Evolutionary conservation across 2,888 invertebrate genomes (phyloP).

Genomic region (Drosophila melanosoma): DNA sequence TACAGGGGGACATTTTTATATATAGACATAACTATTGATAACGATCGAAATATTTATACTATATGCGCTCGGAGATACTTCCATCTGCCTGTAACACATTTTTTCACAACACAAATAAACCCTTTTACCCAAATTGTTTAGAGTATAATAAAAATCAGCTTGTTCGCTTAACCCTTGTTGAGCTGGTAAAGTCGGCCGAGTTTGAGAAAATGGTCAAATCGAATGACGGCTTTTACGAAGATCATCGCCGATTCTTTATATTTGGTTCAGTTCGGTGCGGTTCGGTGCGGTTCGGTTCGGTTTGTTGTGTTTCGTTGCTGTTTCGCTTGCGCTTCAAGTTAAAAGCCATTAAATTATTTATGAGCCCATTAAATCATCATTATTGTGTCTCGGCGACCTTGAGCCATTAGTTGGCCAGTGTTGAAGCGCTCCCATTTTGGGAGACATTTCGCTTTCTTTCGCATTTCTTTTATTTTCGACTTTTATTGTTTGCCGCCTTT

Average conservation of each 20-base stretch:
- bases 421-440: constrained; percentile 61
- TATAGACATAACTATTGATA: too few species aligned
- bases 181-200: background rate
- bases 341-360: constrained; percentile 84
- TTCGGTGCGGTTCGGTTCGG: constrained; percentile 6
- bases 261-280: constrained; percentile 2
- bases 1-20: too few species aligned
- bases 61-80: background rate
- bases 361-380: constrained; percentile 85
- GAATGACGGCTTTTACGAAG: constrained; percentile 9
- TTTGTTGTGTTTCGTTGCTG: constrained; percentile 13
- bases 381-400: constrained; percentile 83
- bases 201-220: constrained; percentile 1
- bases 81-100: background rate
- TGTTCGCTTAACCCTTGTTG: constrained; percentile 23
- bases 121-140: background rate
- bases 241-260: constrained; percentile 31
- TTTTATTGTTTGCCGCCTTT: constrained; percentile 65
- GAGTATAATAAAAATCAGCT: background rate
- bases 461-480: constrained; percentile 63
- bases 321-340: constrained; percentile 61
- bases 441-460: constrained; percentile 68
- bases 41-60: background rate
- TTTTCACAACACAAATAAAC: background rate
- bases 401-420: constrained; percentile 68